Evolutionary conservation across 2,888 invertebrate genomes (phyloP).

Genomic region (Willowsia nigromaculata): DNA sequence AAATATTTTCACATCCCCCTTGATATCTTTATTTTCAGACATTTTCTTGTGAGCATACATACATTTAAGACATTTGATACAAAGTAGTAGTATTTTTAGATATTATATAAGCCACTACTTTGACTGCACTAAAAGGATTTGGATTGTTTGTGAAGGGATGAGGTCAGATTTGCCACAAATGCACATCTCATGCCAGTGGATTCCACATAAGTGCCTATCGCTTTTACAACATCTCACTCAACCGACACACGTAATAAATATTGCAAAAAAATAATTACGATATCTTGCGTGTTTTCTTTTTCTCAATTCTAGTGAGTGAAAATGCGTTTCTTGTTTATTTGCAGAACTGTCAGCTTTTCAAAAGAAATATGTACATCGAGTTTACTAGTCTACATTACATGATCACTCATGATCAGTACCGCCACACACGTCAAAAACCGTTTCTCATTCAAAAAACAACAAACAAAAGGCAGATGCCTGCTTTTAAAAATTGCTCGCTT

Average conservation of each 20-base stretch:
- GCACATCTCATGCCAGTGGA: background rate
- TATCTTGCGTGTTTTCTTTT: background rate
- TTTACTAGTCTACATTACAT: no score
- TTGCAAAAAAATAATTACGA: background rate
- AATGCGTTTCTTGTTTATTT: background rate
- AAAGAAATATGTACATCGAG: background rate
- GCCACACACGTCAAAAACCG: background rate
- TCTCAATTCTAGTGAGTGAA: background rate
- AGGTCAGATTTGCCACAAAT: constrained; percentile 27
- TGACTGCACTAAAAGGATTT: constrained; percentile 19
- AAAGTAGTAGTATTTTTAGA: background rate
- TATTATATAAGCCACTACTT: background rate
- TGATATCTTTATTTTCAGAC: background rate
- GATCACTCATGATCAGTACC: no score
- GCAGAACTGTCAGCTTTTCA: background rate
- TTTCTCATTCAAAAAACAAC: background rate
- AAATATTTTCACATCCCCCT: background rate
- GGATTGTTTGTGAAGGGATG: constrained; percentile 21
- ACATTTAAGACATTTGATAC: no score
- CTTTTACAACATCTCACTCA: background rate
- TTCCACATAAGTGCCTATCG: background rate
- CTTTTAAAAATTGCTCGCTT: background rate
- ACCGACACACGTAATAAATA: background rate
- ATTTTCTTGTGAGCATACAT: background rate
- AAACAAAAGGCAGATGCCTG: background rate